These are phyloP conservation scores for Pseudotriccus pelzelni DNA, from an alignment of 2,797 vertebrate species.

Conservation along the genomic window DNA sequence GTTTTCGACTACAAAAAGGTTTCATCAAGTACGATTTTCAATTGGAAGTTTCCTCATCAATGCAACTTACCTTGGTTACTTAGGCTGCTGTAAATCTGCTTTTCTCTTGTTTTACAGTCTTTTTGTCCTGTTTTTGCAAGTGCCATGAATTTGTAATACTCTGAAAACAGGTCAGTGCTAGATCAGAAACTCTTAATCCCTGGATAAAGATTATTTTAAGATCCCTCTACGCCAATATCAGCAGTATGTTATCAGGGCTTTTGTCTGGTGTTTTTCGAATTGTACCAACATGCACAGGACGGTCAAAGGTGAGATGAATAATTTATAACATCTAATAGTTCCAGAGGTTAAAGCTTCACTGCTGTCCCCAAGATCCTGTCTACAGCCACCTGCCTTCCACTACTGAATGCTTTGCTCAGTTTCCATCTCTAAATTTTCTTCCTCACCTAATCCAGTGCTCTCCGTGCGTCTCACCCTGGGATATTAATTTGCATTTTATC, in stretches of 20 bases:
- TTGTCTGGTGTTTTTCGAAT: neutral
- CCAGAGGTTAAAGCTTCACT: neutral
- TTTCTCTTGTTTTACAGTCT: neutral
- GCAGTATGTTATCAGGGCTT: neutral
- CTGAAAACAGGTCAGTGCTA: slow-evolving; percentile 68
- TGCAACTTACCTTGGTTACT: neutral
- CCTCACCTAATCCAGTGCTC: neutral
- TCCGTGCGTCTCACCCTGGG: neutral
- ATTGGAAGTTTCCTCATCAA: neutral
- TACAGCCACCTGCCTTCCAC: neutral
- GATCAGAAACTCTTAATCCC: slow-evolving; percentile 68
- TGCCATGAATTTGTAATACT: slow-evolving; percentile 45
- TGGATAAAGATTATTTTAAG: slow-evolving; percentile 73
- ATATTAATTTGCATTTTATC: neutral
- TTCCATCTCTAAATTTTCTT: neutral
- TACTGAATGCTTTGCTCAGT: rapidly evolving
- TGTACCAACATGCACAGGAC: neutral
- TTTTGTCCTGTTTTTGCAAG: slow-evolving; percentile 29
- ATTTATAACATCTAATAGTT: neutral
- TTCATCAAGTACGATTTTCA: neutral
- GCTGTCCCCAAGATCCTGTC: neutral
- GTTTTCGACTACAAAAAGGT: neutral
- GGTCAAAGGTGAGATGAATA: slow-evolving; percentile 8
- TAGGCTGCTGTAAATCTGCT: neutral
- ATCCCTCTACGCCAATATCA: neutral